These are phyloP conservation scores for Chloebia gouldiae DNA, from an alignment of 2,113 vertebrate genomes.

Conservation along the genomic window DNA sequence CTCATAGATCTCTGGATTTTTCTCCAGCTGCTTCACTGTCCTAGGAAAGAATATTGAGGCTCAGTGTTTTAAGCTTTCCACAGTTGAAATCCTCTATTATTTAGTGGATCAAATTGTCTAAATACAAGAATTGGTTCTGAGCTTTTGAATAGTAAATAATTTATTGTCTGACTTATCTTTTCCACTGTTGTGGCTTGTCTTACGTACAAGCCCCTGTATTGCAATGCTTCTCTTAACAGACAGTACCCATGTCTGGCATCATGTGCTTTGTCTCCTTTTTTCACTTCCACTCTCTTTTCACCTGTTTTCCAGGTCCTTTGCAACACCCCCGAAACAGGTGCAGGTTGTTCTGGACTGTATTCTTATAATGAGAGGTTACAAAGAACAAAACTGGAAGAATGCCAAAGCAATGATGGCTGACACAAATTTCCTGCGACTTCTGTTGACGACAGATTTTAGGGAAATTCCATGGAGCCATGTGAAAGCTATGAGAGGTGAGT, in stretches of 20 bases:
- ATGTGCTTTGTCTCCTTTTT: neutral
- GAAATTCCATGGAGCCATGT: slow-evolving; percentile 79
- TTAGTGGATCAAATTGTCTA: neutral
- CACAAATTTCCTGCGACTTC: slow-evolving; percentile 86
- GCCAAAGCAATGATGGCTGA: slow-evolving; percentile 98
- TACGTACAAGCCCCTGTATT: neutral
- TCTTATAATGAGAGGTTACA: slow-evolving; percentile 89
- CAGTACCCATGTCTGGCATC: neutral
- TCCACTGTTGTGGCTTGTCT: neutral
- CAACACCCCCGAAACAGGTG: slow-evolving; percentile 93
- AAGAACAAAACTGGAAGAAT: slow-evolving; percentile 90
- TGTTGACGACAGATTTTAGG: slow-evolving; percentile 93
- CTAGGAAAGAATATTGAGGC: neutral
- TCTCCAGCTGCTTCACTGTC: neutral
- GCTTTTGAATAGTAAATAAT: neutral
- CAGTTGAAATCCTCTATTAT: neutral
- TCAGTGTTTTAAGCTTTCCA: neutral
- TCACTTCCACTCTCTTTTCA: neutral
- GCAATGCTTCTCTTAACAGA: neutral
- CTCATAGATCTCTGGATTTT: neutral
- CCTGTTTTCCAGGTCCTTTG: slow-evolving; percentile 83
- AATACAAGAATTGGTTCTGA: neutral
- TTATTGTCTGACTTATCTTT: neutral
- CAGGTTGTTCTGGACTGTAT: slow-evolving; percentile 94
- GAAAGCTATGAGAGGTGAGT: slow-evolving; percentile 84